Percentiles rank a stretch among this genome's conserved stretches.
These are phyloP conservation scores for Platichthys flesus DNA, from an alignment of 2,113 vertebrate species.

Conservation along the genomic window DNA sequence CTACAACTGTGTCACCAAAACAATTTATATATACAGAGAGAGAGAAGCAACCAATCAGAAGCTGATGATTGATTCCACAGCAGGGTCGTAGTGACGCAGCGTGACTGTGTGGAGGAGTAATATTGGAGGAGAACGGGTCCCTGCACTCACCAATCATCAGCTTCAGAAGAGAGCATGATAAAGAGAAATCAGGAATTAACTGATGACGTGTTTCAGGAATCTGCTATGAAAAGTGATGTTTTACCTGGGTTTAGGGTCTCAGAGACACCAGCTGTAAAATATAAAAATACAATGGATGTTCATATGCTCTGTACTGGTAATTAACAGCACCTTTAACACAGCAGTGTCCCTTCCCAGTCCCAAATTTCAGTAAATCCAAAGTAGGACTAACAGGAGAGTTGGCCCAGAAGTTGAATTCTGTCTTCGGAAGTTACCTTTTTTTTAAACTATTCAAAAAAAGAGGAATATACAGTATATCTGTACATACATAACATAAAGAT, in stretches of 20 bases:
- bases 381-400: background rate
- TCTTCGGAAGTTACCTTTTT: too few species aligned
- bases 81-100: background rate
- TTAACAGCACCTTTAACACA: too few species aligned
- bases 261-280: too few species aligned
- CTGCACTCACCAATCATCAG: background rate
- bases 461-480: too few species aligned
- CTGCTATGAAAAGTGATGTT: background rate
- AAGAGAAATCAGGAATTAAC: too few species aligned
- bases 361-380: background rate
- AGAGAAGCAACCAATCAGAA: conserved; percentile 6
- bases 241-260: background rate
- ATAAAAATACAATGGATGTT: too few species aligned
- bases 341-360: background rate
- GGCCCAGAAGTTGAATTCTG: background rate
- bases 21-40: background rate
- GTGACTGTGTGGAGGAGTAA: conserved; percentile 16
- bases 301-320: too few species aligned
- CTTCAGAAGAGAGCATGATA: background rate
- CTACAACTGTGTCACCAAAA: background rate
- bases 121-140: background rate
- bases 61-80: background rate
- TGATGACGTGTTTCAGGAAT: too few species aligned
- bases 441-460: too few species aligned
- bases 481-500: background rate